Conservation (phyloP, 2,113 vertebrate genomes). For the Perognathus longimembris region DNA sequence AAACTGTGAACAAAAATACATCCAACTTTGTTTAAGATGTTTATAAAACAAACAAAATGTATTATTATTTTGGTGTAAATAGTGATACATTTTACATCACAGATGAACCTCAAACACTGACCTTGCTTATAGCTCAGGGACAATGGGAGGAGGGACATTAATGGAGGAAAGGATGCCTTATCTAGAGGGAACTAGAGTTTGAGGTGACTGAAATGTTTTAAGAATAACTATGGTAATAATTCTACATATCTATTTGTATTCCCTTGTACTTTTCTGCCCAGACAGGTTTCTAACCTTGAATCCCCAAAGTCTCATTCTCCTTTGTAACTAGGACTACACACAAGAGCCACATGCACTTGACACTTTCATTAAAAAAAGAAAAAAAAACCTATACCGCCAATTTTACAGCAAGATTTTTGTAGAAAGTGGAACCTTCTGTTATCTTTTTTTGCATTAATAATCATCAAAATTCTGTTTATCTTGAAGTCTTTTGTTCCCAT, state of each 20-base stretch:
- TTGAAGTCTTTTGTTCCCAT: slow-evolving; percentile 58
- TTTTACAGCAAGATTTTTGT: slow-evolving; percentile 55
- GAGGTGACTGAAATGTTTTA: not conserved
- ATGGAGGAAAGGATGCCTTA: not conserved
- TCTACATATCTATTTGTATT: not conserved
- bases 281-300: too few relatives aligned
- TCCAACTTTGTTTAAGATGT: not conserved
- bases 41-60: not conserved
- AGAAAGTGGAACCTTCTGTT: not conserved
- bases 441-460: slow-evolving; percentile 57
- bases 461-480: slow-evolving; percentile 45
- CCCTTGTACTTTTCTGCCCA: too few relatives aligned
- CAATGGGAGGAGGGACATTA: too few relatives aligned
- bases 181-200: not conserved
- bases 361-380: too few relatives aligned
- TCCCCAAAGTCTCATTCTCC: too few relatives aligned
- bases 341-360: too few relatives aligned
- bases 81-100: not conserved
- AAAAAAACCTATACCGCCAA: slow-evolving; percentile 41
- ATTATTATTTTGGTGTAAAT: not conserved
- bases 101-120: not conserved
- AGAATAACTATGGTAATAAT: not conserved
- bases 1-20: not conserved
- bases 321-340: too few relatives aligned
- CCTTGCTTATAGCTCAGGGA: not conserved